Conservation (phyloP, 2,797 vertebrate genomes). For the Carcharodon carcharias region DNA sequence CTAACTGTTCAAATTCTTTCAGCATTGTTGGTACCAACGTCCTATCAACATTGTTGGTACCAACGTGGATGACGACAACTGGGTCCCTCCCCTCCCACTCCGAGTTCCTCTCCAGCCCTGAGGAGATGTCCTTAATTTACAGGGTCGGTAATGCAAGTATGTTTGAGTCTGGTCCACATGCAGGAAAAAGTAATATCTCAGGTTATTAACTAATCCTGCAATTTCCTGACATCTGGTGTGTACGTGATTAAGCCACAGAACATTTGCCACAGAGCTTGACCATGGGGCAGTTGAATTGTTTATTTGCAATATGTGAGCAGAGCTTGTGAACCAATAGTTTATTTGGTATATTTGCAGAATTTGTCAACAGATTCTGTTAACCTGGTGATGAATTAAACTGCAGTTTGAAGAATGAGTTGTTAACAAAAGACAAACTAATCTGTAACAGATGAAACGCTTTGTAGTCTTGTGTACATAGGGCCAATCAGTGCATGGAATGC, state of each 20-base stretch:
- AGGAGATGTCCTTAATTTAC: too few relatives aligned
- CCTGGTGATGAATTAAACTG: not conserved
- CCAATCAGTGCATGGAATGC: not conserved
- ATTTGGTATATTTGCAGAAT: not conserved
- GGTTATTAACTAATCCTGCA: slow-evolving; percentile 26
- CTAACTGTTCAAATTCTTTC: too few relatives aligned
- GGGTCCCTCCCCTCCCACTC: too few relatives aligned
- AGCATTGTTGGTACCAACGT: too few relatives aligned
- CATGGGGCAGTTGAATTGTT: not conserved
- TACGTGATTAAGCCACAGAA: not conserved
- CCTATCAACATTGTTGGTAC: too few relatives aligned
- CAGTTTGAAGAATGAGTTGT: not conserved
- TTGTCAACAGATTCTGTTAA: slow-evolving; percentile 21
- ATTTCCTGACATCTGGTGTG: slow-evolving; percentile 19
- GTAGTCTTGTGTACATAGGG: not conserved
- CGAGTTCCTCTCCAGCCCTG: too few relatives aligned
- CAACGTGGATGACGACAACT: too few relatives aligned
- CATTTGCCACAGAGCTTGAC: not conserved
- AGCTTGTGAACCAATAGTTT: not conserved
- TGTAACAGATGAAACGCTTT: not conserved
- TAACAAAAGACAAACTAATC: not conserved
- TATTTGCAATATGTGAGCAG: not conserved
- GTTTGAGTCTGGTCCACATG: not conserved
- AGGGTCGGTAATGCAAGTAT: not conserved
- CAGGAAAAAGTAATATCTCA: slow-evolving; percentile 24